These are phyloP conservation scores for Hymenopus coronatus DNA, from an alignment of 2,888 invertebrate species.

Conservation along the genomic window DNA sequence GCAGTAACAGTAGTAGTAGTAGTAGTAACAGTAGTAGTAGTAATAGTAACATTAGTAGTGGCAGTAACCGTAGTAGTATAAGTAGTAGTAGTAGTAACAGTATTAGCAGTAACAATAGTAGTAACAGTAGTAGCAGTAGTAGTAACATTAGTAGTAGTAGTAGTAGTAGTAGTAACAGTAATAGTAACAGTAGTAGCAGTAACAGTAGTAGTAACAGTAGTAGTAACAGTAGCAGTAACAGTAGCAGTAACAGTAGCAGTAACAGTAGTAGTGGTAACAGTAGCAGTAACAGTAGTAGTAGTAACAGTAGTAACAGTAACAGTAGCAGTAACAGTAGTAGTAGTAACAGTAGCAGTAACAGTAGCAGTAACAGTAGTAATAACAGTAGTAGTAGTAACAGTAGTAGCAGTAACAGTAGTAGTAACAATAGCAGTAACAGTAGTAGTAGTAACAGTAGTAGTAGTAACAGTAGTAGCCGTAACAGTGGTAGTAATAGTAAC, in stretches of 20 bases:
- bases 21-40: too few relatives aligned
- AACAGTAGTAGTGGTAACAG: neutral
- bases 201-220: neutral
- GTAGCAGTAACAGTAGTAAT: neutral
- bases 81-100: too few relatives aligned
- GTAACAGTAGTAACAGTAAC: neutral
- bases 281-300: conserved; percentile 4
- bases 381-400: conserved; percentile 5
- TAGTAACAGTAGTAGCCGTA: too few relatives aligned
- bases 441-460: conserved; percentile 9
- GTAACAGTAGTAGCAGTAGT: conserved; percentile 2
- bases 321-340: conserved; percentile 10
- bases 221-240: conserved; percentile 3
- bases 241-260: neutral
- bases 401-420: neutral
- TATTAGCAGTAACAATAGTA: neutral
- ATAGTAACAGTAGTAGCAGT: too few relatives aligned
- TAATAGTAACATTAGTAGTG: too few relatives aligned
- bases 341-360: neutral
- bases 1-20: too few relatives aligned
- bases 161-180: too few relatives aligned
- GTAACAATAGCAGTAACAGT: neutral
- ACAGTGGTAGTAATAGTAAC: too few relatives aligned
- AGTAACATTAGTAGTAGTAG: neutral
- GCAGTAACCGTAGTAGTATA: too few relatives aligned